Conservation (phyloP, 1,140 invertebrate species). For the Chironomus striatipennis region DNA sequence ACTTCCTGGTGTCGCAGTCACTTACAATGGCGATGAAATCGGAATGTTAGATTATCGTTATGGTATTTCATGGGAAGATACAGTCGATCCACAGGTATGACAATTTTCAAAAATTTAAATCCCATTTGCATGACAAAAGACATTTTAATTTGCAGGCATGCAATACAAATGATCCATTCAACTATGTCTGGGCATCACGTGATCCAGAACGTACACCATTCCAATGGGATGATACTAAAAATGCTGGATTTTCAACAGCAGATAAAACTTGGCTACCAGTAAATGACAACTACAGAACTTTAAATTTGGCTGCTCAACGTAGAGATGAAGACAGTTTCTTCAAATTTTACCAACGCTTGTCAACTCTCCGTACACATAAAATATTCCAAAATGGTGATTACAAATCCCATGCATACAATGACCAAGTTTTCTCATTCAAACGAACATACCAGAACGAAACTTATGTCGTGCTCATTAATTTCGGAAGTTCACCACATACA, state of each 20-base stretch:
- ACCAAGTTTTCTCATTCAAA: constrained; percentile 40
- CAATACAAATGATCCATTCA: constrained; percentile 41
- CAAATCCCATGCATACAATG: constrained; percentile 33
- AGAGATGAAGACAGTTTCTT: constrained; percentile 39
- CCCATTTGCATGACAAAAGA: constrained; percentile 37
- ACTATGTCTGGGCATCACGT: constrained; percentile 43
- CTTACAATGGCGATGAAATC: constrained; percentile 69
- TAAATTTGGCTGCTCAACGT: constrained; percentile 43
- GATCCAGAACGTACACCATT: constrained; percentile 58
- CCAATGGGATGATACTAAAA: constrained; percentile 51
- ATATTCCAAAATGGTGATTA: constrained; percentile 40
- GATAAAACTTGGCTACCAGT: constrained; percentile 53
- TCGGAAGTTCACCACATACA: neutral
- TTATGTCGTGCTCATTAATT: constrained; percentile 8
- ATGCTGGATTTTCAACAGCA: constrained; percentile 48
- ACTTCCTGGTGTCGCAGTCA: constrained; percentile 61
- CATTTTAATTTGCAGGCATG: constrained; percentile 37
- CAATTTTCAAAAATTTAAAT: neutral
- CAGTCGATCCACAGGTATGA: constrained; percentile 38
- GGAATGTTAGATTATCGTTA: constrained; percentile 53
- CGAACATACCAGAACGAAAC: constrained; percentile 24
- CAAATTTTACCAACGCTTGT: constrained; percentile 43
- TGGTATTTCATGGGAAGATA: constrained; percentile 40
- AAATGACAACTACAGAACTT: constrained; percentile 38
- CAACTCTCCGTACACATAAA: constrained; percentile 35